These are phyloP conservation scores for Probosciger aterrimus DNA, from an alignment of 2,113 vertebrate genomes.

Conservation along the genomic window DNA sequence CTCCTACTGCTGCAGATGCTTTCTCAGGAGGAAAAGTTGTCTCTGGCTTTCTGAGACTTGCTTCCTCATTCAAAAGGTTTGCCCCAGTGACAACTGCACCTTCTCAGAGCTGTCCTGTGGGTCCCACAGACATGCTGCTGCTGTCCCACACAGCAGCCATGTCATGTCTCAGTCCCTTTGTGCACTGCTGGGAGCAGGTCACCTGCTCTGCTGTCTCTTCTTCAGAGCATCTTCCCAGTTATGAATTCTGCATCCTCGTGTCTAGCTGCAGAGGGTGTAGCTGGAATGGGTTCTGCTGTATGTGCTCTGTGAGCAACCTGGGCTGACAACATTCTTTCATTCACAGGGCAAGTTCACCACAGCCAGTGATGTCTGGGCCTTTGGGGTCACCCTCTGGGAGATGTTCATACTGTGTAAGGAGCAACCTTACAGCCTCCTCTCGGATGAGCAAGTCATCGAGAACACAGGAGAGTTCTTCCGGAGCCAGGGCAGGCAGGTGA, in stretches of 20 bases:
- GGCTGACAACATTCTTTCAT: background rate
- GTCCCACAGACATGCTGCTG: background rate
- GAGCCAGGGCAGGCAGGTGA: conserved; percentile 92
- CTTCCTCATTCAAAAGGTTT: background rate
- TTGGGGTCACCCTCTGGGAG: conserved; percentile 96
- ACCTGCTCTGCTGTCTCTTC: background rate
- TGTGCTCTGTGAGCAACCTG: accelerated
- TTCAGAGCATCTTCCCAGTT: background rate
- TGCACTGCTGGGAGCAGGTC: background rate
- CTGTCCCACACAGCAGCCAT: background rate
- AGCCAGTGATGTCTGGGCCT: conserved; percentile 96
- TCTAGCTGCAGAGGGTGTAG: background rate
- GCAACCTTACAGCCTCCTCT: conserved; percentile 91
- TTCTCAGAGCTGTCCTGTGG: background rate
- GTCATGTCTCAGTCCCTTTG: too few species aligned
- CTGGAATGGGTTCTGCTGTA: background rate
- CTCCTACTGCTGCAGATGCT: background rate
- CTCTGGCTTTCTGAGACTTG: background rate
- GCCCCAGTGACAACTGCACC: background rate
- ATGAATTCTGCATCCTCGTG: accelerated
- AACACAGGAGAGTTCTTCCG: conserved; percentile 97
- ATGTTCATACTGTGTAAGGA: conserved; percentile 91
- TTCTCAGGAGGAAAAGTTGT: background rate
- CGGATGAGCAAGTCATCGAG: conserved; percentile 96
- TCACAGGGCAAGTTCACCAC: conserved; percentile 95